Evolutionary conservation across 2,797 vertebrate genomes (phyloP), one percentile per base, ranked within the genome.

Genomic region (Steatocranus sp.): DNA sequence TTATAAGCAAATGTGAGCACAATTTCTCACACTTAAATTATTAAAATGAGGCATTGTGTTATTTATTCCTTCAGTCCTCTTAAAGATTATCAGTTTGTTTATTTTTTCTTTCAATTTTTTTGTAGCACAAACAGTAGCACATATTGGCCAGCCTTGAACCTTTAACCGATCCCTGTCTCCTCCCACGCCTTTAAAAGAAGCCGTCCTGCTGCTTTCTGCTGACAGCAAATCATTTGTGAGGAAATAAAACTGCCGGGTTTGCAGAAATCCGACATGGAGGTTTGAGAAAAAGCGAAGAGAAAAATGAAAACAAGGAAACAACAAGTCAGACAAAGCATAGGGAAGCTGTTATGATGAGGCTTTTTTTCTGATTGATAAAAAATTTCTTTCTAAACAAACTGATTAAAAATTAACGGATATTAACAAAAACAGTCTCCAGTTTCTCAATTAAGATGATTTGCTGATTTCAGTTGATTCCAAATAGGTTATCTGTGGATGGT

Each of bases 181-280:
- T 78, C 48, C 68, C 50, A 53, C 81, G 75, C 75, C 54, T 93
- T 88, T 89, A 84, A 91, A 85, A 66, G 74, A 83, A 91, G 86
- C 80, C 6, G 1, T 78, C 61, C 83, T 87, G 80, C 61, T 82
- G 23, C 56, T 85, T 89, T 91, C 78, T 90, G 88, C 91, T 92
- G 95, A 94, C 94, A 93, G 89, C 32, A 92, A 93, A 91, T 92
- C 80, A 23, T 88, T 91, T 75, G 34, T 46, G 70, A 58, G 86
- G 86, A 92, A 92, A 92, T 89, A 82, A 93, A 92, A 91, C 81
- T 20, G 86, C 81, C 79, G 11, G 30, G 36, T 92, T 85, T 89
- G 90, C 93, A 90, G 73, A 94, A 91, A 90, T 77, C 75, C 5
- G 5, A 83, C 68, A 75, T 25, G 7, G 46, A 56, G 34, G 61